Conservation (phyloP, 1,140 invertebrate genomes). For the Megalopta genalis region DNA sequence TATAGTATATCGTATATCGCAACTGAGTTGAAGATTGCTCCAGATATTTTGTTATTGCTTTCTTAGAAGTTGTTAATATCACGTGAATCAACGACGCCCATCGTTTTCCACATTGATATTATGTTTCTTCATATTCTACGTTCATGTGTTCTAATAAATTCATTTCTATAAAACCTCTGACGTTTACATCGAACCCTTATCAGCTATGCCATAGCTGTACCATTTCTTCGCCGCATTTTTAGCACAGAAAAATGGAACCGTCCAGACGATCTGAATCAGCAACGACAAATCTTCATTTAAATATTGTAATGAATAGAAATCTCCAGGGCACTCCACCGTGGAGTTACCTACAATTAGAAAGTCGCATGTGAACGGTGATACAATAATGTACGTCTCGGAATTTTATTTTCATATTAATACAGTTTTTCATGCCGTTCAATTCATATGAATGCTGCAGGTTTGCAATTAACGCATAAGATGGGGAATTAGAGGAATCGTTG, state of each 20-base stretch:
- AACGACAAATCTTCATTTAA: background rate
- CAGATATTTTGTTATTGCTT: too few species aligned
- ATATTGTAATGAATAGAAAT: background rate
- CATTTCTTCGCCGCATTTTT: background rate
- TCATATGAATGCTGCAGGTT: constrained; percentile 14
- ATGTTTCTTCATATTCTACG: too few species aligned
- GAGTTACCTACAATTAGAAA: background rate
- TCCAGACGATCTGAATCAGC: too few species aligned
- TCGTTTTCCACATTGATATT: too few species aligned
- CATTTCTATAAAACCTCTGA: too few species aligned
- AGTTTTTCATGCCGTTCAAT: background rate
- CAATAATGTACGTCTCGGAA: background rate
- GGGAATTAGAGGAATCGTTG: background rate
- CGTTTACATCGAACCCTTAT: too few species aligned
- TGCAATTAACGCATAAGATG: background rate
- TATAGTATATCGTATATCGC: too few species aligned
- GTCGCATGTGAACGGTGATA: background rate
- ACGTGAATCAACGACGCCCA: too few species aligned
- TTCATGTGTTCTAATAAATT: too few species aligned
- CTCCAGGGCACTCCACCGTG: background rate
- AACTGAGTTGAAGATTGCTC: too few species aligned
- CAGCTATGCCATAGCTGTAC: too few species aligned
- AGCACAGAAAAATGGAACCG: background rate
- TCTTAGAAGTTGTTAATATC: too few species aligned
- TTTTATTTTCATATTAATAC: background rate